These are phyloP conservation scores for Cinclus cinclus DNA, from an alignment of 2,113 vertebrate genomes.

Conservation along the genomic window DNA sequence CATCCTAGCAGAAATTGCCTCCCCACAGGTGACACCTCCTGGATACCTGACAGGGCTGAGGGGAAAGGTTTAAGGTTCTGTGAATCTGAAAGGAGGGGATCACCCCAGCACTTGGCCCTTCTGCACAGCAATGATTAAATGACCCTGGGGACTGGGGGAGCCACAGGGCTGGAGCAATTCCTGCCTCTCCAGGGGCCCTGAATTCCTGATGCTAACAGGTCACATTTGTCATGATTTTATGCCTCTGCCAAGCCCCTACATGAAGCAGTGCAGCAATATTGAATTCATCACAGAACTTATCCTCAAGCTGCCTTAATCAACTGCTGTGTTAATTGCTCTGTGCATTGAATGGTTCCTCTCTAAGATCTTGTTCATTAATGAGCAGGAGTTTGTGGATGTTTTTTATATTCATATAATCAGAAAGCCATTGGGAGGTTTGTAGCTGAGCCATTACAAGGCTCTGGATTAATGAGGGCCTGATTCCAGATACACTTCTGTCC, in stretches of 20 bases:
- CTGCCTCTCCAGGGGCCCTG: neutral
- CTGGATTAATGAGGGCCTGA: neutral
- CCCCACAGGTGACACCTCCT: neutral
- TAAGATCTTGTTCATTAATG: constrained; percentile 31
- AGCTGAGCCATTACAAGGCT: neutral
- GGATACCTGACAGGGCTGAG: neutral
- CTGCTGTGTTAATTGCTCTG: constrained; percentile 57
- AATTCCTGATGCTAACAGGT: neutral
- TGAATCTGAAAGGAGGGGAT: neutral
- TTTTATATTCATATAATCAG: neutral
- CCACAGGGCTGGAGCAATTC: neutral
- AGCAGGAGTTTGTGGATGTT: neutral
- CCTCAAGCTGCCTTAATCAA: constrained; percentile 31
- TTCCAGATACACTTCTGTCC: neutral
- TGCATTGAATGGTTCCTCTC: constrained; percentile 19
- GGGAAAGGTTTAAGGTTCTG: neutral
- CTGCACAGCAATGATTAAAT: neutral
- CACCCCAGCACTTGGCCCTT: neutral
- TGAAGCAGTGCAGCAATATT: neutral
- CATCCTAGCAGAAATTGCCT: neutral
- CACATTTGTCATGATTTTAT: neutral
- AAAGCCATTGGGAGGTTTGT: neutral
- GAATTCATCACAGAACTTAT: constrained; percentile 9
- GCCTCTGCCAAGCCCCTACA: neutral
- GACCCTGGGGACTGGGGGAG: no score